A percentile compares a stretch with the other conserved stretches of the same genome.
phyloP scores from a whole-genome alignment of 1,140 invertebrate genomes.

The Holcopasites calliopsidis region DNA sequence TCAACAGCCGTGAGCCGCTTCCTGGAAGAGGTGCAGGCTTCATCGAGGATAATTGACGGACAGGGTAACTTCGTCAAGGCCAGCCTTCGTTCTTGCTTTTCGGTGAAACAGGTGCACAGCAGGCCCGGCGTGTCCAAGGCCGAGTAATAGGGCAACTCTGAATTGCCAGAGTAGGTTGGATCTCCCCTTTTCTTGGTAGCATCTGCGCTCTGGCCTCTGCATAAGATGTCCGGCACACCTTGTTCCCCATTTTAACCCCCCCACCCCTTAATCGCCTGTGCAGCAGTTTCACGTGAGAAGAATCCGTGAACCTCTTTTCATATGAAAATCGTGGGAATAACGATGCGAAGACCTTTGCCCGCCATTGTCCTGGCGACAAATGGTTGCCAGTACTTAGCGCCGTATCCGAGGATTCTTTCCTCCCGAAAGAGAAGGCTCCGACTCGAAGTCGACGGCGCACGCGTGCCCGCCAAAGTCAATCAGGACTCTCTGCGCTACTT shows the following conservation, averaged over 20 bases:
- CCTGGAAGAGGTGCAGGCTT: slow-evolving; percentile 16
- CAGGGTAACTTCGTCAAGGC: slow-evolving; percentile 39
- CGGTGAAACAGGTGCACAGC: slow-evolving; percentile 50
- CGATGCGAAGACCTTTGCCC: too few relatives aligned
- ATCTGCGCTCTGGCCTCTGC: neutral
- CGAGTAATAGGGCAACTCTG: slow-evolving; percentile 30
- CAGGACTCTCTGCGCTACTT: slow-evolving; percentile 13
- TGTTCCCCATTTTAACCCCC: neutral
- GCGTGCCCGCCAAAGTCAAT: neutral
- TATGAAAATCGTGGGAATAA: neutral
- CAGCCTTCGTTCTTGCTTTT: slow-evolving; percentile 11
- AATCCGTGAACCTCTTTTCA: neutral
- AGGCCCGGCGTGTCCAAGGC: slow-evolving; percentile 51
- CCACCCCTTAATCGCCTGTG: neutral
- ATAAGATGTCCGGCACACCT: slow-evolving; percentile 4
- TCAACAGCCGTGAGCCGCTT: neutral
- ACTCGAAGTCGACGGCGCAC: too few relatives aligned
- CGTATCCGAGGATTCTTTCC: too few relatives aligned
- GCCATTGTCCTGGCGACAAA: too few relatives aligned
- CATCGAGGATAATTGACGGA: slow-evolving; percentile 29
- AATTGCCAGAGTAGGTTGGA: slow-evolving; percentile 22
- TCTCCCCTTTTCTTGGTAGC: neutral
- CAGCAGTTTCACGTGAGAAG: neutral
- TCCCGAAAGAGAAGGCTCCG: too few relatives aligned
- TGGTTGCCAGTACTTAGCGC: too few relatives aligned